Base-by-base conservation (phyloP, 2,797 vertebrate genomes). In the Carcharodon carcharias region DNA sequence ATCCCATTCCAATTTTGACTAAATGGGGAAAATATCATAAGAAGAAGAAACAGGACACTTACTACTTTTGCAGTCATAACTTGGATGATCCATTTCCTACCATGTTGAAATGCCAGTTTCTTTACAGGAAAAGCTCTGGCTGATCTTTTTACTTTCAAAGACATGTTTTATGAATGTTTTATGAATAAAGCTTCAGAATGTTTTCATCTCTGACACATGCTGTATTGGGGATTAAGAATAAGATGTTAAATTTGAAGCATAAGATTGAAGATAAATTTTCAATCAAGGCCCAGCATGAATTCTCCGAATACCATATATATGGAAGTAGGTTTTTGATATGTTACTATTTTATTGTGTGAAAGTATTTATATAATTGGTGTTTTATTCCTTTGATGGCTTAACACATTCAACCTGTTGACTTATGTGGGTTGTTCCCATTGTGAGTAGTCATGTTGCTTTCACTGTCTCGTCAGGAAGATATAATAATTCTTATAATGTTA, bases 101-200 rank as follows among this genome's bases (percentile, higher is more conserved):
- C n/a, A 67, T 28, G 14, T 61, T 61, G 63, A 67, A 93, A 23
- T 93, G 91, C 91, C 35, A 61, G 61, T 93, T 93, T 93, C 91
- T 93, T 65, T 45, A 65, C 40, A 92, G 61, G 18, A 92, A 92
- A 61, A 92, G 21, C 89, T 63, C 89, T 23, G n/a, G 91, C 91
- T 67, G 35, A 65, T 67, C n/a, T 45, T 93, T 63, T 93, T 28
- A 91, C 61, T 93, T 93, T 67, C 58, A 92, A 93, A 93, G 91
- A 67, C 91, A 23, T 67, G 91, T 93, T 93, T 93, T 63, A 67
- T 93, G 91, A 93, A 93, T 93, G 65, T n/a, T 93, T 93, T 93
- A 93, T 93, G 40, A 21, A 67, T 21, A 26, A 67, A 12, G 3
- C 63, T 67, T 93, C 63, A 67, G 63, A 93, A 40, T 26, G 23